A percentile compares a stretch with the other conserved stretches of the same genome.
Evolutionary conservation across 2,113 vertebrate species (phyloP).

Genomic region (Oryzias woworae): DNA sequence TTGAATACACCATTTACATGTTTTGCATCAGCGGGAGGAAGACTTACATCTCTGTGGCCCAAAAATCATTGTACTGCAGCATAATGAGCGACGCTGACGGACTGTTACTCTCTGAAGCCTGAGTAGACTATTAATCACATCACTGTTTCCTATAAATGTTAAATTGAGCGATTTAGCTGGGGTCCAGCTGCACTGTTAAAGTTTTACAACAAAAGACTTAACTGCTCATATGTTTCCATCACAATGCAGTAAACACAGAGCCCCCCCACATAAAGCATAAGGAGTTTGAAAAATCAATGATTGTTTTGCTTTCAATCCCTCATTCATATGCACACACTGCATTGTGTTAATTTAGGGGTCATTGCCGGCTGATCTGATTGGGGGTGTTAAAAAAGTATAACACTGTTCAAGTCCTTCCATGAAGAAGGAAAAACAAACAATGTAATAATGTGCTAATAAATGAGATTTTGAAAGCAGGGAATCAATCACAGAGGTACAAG

Average conservation of each 20-base stretch:
- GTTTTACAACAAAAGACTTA: slow-evolving; percentile 29
- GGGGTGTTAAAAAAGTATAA: slow-evolving; percentile 26
- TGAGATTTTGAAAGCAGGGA: slow-evolving; percentile 31
- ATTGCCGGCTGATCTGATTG: slow-evolving; percentile 42
- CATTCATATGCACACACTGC: background rate
- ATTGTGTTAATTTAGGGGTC: slow-evolving; percentile 17
- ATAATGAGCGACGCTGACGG: slow-evolving; percentile 13
- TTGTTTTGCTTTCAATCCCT: too few relatives aligned
- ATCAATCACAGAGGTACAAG: slow-evolving; percentile 23
- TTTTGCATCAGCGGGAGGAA: slow-evolving; percentile 21
- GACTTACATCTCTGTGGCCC: slow-evolving; percentile 25
- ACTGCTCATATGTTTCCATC: slow-evolving; percentile 23
- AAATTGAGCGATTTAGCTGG: slow-evolving; percentile 24
- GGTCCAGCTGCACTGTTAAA: slow-evolving; percentile 9
- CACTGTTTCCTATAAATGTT: slow-evolving; percentile 36
- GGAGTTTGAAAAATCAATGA: background rate
- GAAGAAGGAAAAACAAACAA: slow-evolving; percentile 39
- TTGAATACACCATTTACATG: background rate
- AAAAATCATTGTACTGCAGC: slow-evolving; percentile 28
- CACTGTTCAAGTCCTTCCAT: slow-evolving; percentile 25
- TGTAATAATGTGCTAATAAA: slow-evolving; percentile 52
- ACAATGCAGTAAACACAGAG: slow-evolving; percentile 21
- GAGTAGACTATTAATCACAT: slow-evolving; percentile 40
- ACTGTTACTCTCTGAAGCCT: slow-evolving; percentile 27
- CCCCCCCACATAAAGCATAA: background rate